These are phyloP conservation scores for Perodicticus potto DNA, from an alignment of 2,797 vertebrate genomes.

Conservation along the genomic window DNA sequence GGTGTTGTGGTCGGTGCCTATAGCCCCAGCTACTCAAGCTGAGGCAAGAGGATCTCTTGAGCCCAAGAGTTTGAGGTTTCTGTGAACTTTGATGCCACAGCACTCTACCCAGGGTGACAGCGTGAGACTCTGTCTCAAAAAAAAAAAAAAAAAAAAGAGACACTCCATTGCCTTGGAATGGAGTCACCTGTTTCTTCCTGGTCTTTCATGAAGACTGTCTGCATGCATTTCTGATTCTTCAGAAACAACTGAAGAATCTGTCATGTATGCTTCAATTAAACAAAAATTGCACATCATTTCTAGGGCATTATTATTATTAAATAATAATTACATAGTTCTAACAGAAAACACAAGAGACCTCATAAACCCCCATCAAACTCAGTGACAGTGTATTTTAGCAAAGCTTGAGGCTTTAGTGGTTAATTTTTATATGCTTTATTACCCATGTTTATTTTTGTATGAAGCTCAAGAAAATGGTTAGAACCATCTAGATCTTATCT, in stretches of 20 bases:
- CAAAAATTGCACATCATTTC: constrained; percentile 74
- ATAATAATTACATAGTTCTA: constrained; percentile 82
- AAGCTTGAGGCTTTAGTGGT: constrained; percentile 64
- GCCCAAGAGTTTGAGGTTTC: no score
- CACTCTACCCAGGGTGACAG: no score
- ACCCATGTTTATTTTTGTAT: constrained; percentile 37
- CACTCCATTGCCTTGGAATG: constrained; percentile 22
- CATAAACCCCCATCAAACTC: constrained; percentile 80
- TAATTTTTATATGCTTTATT: constrained; percentile 61
- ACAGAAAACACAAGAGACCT: constrained; percentile 79
- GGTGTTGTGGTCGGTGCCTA: no score
- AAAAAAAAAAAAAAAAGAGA: no score
- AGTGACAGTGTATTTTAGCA: constrained; percentile 76
- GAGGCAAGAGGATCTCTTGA: no score
- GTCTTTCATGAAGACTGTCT: constrained; percentile 60
- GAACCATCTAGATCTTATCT: background rate
- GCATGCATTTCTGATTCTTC: constrained; percentile 63
- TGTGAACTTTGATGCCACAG: no score
- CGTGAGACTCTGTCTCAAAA: no score
- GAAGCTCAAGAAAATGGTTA: constrained; percentile 20
- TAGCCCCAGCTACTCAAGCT: no score
- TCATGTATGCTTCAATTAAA: constrained; percentile 61
- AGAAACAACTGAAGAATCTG: constrained; percentile 50
- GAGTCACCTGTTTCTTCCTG: constrained; percentile 65
- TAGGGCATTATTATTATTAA: constrained; percentile 79